phyloP scores from a whole-genome alignment of 1,140 invertebrate genomes.

The Drosophila kanapiae region DNA sequence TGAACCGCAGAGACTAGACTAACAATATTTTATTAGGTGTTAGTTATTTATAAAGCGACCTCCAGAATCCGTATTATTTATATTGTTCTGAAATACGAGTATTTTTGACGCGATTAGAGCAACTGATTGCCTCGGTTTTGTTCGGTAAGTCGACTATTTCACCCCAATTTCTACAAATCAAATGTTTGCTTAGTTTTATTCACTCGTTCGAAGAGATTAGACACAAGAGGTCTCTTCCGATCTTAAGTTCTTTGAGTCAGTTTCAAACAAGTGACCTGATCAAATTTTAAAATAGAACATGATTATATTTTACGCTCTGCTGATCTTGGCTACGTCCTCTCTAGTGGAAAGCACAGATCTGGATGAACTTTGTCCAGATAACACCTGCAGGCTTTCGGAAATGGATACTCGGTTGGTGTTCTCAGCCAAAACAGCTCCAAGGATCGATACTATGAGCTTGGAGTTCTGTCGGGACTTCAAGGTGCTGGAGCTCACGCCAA shows the following conservation, averaged over 20 bases:
- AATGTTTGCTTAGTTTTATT: background rate
- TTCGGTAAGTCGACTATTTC: background rate
- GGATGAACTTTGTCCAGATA: background rate
- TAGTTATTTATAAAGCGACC: too few species aligned
- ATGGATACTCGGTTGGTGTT: background rate
- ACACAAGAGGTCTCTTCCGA: background rate
- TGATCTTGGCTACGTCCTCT: background rate
- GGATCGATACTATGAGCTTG: background rate
- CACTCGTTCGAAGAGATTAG: background rate
- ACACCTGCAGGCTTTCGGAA: background rate
- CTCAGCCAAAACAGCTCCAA: background rate
- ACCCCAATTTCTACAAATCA: background rate
- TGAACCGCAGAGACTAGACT: background rate
- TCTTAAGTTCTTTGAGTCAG: too few species aligned
- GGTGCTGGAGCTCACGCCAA: background rate
- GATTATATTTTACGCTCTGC: background rate
- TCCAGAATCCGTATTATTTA: too few species aligned
- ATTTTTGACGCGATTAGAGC: background rate
- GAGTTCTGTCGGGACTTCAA: background rate
- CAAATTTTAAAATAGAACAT: background rate
- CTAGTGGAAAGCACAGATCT: background rate
- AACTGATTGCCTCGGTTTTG: background rate
- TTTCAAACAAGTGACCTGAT: background rate
- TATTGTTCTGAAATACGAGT: too few species aligned
- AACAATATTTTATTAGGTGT: too few species aligned